Conservation (phyloP, 2,888 invertebrate genomes). For the Hartigia nigra region DNA sequence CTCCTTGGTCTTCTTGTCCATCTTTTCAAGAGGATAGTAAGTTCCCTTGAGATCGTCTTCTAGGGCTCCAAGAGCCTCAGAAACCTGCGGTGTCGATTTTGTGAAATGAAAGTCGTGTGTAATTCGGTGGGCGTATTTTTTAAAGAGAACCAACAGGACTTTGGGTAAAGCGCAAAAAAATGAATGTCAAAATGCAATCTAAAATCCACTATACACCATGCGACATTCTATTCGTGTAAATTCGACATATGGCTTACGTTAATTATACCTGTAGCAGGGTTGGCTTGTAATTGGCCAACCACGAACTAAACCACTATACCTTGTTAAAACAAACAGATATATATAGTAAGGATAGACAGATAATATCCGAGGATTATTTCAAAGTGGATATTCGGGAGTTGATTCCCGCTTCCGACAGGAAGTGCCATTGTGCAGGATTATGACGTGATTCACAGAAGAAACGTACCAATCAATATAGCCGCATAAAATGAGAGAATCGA, state of each 20-base stretch:
- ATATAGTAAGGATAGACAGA: neutral
- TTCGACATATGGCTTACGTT: neutral
- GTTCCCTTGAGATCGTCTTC: slow-evolving; percentile 72
- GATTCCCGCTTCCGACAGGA: neutral
- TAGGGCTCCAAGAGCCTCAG: slow-evolving; percentile 61
- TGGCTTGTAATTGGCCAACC: neutral
- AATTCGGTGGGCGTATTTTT: neutral
- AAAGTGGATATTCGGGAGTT: neutral
- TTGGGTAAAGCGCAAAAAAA: neutral
- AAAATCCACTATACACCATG: neutral
- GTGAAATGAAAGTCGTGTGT: neutral
- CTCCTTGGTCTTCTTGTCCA: slow-evolving; percentile 71
- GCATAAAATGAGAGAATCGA: neutral
- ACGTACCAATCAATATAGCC: neutral
- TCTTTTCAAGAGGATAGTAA: slow-evolving; percentile 70
- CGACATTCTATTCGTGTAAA: neutral
- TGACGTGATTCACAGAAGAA: neutral
- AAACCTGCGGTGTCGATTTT: slow-evolving; percentile 42
- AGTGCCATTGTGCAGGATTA: neutral
- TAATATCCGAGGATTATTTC: neutral
- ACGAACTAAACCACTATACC: neutral
- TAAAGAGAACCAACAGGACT: neutral
- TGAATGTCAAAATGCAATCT: neutral
- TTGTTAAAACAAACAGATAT: neutral
- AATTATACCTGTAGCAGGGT: neutral